Evolutionary conservation across 2,888 invertebrate genomes (phyloP).

Genomic region (Hesperia comma): DNA sequence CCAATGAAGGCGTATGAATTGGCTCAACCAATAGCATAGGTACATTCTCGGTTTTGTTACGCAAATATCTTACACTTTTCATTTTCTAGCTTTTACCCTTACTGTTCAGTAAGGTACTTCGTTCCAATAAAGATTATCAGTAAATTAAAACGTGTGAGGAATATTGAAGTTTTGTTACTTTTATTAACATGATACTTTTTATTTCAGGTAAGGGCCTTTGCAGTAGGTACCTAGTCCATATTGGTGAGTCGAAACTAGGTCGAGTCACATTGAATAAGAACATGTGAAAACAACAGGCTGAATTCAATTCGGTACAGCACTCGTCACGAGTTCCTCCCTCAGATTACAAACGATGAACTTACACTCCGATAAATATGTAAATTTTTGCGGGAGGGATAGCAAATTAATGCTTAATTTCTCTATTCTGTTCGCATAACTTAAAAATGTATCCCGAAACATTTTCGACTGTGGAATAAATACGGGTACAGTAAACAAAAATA

Average conservation of each 20-base stretch:
- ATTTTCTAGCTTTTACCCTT: too few species aligned
- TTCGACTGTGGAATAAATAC: constrained; percentile 58
- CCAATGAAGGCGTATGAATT: too few species aligned
- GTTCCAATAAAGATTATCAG: too few species aligned
- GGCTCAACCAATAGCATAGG: too few species aligned
- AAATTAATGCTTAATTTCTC: constrained; percentile 75
- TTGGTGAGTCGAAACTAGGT: neutral
- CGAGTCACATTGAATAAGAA: neutral
- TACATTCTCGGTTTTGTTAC: too few species aligned
- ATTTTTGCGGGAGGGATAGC: constrained; percentile 65
- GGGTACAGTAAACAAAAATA: constrained; percentile 54
- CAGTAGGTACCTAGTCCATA: neutral
- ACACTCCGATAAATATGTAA: constrained; percentile 74
- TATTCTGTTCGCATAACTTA: constrained; percentile 70
- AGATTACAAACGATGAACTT: constrained; percentile 66
- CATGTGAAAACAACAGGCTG: constrained; percentile 3
- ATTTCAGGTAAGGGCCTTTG: constrained; percentile 18
- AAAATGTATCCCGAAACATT: constrained; percentile 67
- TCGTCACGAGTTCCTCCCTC: constrained; percentile 43
- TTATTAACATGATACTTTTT: neutral
- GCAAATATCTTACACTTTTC: too few species aligned
- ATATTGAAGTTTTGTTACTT: neutral
- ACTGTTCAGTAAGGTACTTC: too few species aligned
- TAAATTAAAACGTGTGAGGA: too few species aligned
- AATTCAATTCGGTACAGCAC: constrained; percentile 4